Evolutionary conservation across 2,888 invertebrate species (phyloP).

Genomic region (Didymodactylos carnosus): DNA sequence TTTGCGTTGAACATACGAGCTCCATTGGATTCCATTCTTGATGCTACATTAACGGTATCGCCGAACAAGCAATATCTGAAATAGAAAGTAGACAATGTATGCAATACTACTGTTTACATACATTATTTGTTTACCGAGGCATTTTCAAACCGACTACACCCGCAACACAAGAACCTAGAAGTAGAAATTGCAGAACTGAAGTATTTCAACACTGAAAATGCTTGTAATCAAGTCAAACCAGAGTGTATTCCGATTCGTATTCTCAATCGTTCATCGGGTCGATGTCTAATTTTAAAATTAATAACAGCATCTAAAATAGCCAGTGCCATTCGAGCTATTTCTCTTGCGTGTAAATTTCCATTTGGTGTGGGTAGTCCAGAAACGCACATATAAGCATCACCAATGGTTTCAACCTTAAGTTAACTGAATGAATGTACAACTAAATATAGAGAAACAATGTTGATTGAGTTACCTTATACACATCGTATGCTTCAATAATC

Average conservation of each 20-base stretch:
- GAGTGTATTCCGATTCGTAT: conserved; percentile 75
- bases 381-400: conserved; percentile 38
- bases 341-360: conserved; percentile 61
- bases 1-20: too few species aligned
- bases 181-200: conserved; percentile 35
- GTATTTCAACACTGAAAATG: background rate
- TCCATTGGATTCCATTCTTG: conserved; percentile 50
- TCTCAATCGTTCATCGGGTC: conserved; percentile 62
- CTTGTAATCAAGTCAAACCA: conserved; percentile 17
- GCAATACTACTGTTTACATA: conserved; percentile 28
- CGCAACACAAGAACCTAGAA: conserved; percentile 38
- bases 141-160: conserved; percentile 37
- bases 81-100: background rate
- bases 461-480: conserved; percentile 26
- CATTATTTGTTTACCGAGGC: conserved; percentile 28
- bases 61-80: conserved; percentile 44
- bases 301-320: conserved; percentile 62
- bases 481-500: conserved; percentile 65
- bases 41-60: conserved; percentile 34
- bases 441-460: too few species aligned
- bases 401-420: conserved; percentile 31
- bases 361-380: conserved; percentile 72
- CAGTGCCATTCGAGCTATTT: conserved; percentile 74
- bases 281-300: conserved; percentile 69
- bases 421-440: too few species aligned